Conservation (phyloP, 37 sponge, comb jelly and placozoan genomes). For the Aphrocallistes beatrix region DNA sequence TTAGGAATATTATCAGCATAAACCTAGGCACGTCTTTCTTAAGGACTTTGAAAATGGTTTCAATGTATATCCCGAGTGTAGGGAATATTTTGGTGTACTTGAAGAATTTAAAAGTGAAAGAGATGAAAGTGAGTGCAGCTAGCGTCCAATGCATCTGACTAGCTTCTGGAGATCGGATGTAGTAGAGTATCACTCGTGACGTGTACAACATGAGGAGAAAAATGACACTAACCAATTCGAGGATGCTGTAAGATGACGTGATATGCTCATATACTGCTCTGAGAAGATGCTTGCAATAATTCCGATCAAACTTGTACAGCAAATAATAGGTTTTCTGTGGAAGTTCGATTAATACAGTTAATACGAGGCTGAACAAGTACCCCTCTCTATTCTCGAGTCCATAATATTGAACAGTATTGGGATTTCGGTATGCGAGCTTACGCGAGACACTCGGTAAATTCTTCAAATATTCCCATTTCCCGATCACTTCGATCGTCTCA, state of each 20-base stretch:
- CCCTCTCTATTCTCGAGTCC: not conserved
- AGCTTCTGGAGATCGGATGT: not conserved
- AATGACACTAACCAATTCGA: not conserved
- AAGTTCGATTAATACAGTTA: not conserved
- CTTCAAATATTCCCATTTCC: not conserved
- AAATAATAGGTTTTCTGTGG: not conserved
- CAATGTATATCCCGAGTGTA: constrained; percentile 1
- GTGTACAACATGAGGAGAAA: not conserved
- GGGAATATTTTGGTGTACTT: constrained; percentile 13
- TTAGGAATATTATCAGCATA: not conserved
- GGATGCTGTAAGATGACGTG: not conserved
- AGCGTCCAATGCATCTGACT: not conserved
- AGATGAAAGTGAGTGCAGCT: not conserved
- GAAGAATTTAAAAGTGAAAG: constrained; percentile 13
- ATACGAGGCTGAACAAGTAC: not conserved
- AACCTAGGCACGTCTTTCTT: constrained; percentile 15
- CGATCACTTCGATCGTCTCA: not conserved
- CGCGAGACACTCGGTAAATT: not conserved
- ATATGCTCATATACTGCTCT: not conserved
- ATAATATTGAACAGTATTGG: not conserved
- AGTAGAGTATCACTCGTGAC: not conserved
- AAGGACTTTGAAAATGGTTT: not conserved
- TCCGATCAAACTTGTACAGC: not conserved
- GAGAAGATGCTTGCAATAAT: not conserved
- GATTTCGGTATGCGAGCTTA: not conserved